Evolutionary conservation across 2,113 vertebrate species (phyloP), one percentile per base, ranked within the genome.

Genomic region (Emydocephalus ijimae): DNA sequence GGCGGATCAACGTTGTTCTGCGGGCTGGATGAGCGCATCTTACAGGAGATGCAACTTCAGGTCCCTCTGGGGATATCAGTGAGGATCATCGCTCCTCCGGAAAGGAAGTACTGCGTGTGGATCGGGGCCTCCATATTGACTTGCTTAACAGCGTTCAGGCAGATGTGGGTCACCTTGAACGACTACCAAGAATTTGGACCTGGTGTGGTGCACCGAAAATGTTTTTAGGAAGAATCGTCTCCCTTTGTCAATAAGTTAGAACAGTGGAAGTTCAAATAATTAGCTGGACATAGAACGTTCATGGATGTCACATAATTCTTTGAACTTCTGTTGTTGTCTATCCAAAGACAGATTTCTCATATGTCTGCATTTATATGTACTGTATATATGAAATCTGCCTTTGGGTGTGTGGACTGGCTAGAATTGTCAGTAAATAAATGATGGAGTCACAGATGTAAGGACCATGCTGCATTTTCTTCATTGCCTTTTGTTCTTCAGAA

Each of bases 121-220:
- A 96, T 94, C 0, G 97, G 97, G 0, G 96, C 96, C 55, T 98
- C 97, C 54, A 88, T 97, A 4, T 94, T 97, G 50, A 94, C 95
- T 26, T 96, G 94, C 57, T 92, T 97, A 85, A 94, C 94, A 11
- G 96, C 97, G 15, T 97, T 98, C 93, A 96, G 91, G 74, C 92
- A 96, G 50, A 97, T 95, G 96, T 97, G 97, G 97, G 95, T 98
- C 93, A 98, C 96, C 0, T 1, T 88, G 0, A 57, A 29, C 0
- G 94, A 97, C 18, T 97, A 97, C 92, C 88, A 94, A 74, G 97
- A 97, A 86, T 96, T 96, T 1, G 97, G 97, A 55, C 24, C 95
- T 0, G 92, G 96, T 0, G 92, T 96, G 64, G 88, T 97, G 1
- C 97, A 97, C 92, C 92, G 93, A 11, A 93, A 97, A 43, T 95